These are phyloP conservation scores for Amphipoea oculea DNA, from an alignment of 2,888 invertebrate species.

Conservation along the genomic window DNA sequence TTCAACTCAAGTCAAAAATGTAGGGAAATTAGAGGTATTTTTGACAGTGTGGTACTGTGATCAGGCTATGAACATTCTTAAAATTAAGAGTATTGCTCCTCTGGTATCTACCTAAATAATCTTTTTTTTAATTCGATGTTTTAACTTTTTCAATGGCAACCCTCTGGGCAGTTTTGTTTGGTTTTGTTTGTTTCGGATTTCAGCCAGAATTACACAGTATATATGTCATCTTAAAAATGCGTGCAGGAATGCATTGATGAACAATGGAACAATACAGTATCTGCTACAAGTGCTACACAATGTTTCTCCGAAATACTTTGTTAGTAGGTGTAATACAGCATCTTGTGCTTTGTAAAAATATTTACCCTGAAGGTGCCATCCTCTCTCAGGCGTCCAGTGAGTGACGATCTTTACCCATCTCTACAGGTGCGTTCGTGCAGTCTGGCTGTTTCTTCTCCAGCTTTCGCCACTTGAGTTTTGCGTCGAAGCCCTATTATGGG, in stretches of 20 bases:
- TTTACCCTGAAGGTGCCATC: neutral
- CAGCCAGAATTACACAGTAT: neutral
- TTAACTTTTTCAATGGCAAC: conserved; percentile 31
- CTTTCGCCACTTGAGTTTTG: too few relatives aligned
- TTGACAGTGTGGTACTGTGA: too few relatives aligned
- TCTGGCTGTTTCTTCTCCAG: too few relatives aligned
- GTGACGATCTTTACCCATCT: neutral
- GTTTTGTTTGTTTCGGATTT: conserved; percentile 16
- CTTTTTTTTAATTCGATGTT: neutral
- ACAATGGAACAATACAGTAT: conserved; percentile 31
- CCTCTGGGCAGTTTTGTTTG: conserved; percentile 16
- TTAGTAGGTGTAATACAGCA: neutral
- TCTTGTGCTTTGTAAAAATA: conserved; percentile 1
- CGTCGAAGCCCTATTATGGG: too few relatives aligned
- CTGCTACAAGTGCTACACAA: conserved; percentile 2
- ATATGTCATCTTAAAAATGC: conserved; percentile 26
- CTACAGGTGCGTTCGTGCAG: neutral
- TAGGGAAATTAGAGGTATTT: too few relatives aligned
- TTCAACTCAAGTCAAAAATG: too few relatives aligned
- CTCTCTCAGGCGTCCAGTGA: neutral
- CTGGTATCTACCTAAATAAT: neutral
- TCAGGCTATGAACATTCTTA: too few relatives aligned
- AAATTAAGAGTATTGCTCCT: too few relatives aligned
- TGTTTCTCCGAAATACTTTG: conserved; percentile 8
- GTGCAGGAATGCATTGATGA: neutral